Base-by-base conservation (phyloP, 2,888 invertebrate genomes). In the Drosophila basisetae region DNA sequence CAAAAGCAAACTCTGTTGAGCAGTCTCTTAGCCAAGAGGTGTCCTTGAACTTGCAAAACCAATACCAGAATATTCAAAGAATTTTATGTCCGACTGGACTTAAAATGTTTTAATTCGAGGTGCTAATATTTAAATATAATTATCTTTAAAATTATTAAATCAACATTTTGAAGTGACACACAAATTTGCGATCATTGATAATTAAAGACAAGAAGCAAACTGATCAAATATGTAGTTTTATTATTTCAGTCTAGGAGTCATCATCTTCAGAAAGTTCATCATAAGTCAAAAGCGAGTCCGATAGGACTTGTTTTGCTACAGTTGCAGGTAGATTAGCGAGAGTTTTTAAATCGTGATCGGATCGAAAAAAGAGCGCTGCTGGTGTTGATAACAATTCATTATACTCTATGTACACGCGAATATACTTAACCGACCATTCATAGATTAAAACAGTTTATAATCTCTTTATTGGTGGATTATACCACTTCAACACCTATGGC, bases 31-130 rank as follows among this genome's bases (percentile, higher is more conserved):
- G 61, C 49, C 55, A 61, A 61, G n/a, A 30, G 31, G 28, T 50
- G 85, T 56, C 85, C 77, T 83, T 83, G 80, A 83, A 83, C 85
- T 79, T 80, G 64, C 43, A 54, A 56, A 56, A 61, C 11, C 22
- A 55, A 67, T 60, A 47, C 53, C 58, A 58, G 55, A 56, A 64
- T 37, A 49, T 49, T 47, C 22, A 68, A 67, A 49, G 25, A 33
- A 61, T 50, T 55, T 63, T 52, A 58, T 49, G 65, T 56, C 56
- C 37, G 16, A 37, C 37, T 37, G 37, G 7, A 37, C 18, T 37
- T 18, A 7, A 2, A 7, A 37, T 37, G 18, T 18, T 37, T 18
- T 7, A 7, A 37, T 37, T 37, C 18, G 7, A 18, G 37, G 1
- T 37, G 5, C 6, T 6, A 18, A 37, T 37, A 37, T 18, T 16